A percentile compares a stretch with the other conserved stretches of the same genome.
These are phyloP conservation scores for Clepsis dumicolana DNA, from an alignment of 2,888 invertebrate species.

Conservation along the genomic window DNA sequence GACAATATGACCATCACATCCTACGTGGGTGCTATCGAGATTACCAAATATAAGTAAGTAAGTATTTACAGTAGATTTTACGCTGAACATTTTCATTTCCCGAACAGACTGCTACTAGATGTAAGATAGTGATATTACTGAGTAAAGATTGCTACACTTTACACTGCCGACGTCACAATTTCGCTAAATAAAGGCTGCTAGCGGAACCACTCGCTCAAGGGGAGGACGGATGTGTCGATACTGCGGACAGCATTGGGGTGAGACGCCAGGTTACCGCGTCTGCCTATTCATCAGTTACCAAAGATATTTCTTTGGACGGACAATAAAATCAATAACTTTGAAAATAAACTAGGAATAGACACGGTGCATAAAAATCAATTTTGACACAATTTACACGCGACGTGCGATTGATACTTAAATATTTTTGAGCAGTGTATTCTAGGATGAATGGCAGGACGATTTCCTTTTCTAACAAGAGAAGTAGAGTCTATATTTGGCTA, in stretches of 20 bases:
- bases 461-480: background rate
- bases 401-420: too few species aligned
- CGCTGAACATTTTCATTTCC: too few species aligned
- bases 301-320: background rate
- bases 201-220: background rate
- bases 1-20: too few species aligned
- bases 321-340: background rate
- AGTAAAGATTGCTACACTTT: background rate
- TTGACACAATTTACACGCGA: background rate
- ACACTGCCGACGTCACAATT: background rate
- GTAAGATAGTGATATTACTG: background rate
- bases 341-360: background rate
- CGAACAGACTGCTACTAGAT: too few species aligned
- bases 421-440: too few species aligned
- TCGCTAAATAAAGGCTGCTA: background rate
- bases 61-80: too few species aligned
- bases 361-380: background rate
- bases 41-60: too few species aligned
- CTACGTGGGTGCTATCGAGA: too few species aligned
- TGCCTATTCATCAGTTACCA: background rate
- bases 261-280: conserved; percentile 4
- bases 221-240: conserved; percentile 7
- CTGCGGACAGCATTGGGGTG: conserved; percentile 1
- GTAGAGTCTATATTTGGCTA: background rate
- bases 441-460: too few species aligned